Evolutionary conservation across 2,797 vertebrate genomes (phyloP).

Genomic region (Alauda arvensis): DNA sequence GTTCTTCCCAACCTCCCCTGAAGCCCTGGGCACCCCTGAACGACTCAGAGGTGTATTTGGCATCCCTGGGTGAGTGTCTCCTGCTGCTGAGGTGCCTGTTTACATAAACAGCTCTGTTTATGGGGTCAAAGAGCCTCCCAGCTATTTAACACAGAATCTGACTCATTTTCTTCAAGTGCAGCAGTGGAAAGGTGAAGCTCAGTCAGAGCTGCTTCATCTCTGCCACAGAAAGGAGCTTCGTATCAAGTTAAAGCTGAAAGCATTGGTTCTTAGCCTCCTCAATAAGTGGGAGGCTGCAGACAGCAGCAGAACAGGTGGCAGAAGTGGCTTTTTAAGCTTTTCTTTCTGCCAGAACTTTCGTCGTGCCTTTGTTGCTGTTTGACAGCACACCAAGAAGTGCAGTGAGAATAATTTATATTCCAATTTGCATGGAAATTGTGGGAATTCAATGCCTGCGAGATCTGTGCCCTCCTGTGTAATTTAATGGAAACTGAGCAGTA

Average conservation of each 20-base stretch:
- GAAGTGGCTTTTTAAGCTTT: not conserved
- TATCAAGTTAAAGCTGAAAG: not conserved
- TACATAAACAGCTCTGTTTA: not conserved
- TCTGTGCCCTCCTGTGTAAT: not conserved
- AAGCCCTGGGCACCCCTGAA: conserved; percentile 89
- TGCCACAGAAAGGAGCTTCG: not conserved
- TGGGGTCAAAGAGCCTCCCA: not conserved
- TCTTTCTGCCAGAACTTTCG: not conserved
- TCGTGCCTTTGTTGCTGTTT: not conserved
- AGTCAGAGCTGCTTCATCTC: not conserved
- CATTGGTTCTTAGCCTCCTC: rapidly evolving
- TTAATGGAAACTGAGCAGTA: not conserved
- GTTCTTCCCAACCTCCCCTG: not conserved
- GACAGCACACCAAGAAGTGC: not conserved
- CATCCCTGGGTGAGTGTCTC: conserved; percentile 84
- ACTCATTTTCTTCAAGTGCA: not conserved
- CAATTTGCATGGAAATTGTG: not conserved
- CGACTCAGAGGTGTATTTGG: conserved; percentile 91
- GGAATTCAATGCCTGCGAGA: not conserved
- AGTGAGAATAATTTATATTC: not conserved
- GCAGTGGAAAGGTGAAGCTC: not conserved
- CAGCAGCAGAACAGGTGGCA: not conserved
- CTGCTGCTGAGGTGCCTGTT: not conserved
- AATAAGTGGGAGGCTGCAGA: not conserved
- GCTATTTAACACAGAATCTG: rapidly evolving